These are phyloP conservation scores for Ceyx melanurus DNA, from an alignment of 2,113 vertebrate species.

Conservation along the genomic window DNA sequence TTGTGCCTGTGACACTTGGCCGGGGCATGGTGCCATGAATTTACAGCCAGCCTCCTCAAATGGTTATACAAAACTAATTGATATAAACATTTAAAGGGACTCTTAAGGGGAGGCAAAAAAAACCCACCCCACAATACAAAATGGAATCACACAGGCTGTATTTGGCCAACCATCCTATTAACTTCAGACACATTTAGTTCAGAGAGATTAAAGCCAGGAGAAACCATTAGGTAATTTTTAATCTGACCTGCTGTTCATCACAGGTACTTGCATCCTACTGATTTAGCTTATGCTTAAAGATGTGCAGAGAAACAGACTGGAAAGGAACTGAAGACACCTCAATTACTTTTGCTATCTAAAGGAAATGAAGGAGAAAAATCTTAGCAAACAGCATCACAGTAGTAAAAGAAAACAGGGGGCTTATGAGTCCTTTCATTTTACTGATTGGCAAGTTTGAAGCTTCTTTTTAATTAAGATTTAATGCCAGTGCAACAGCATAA, in stretches of 20 bases:
- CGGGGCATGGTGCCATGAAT: neutral
- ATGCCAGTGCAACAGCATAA: neutral
- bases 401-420: neutral
- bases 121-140: neutral
- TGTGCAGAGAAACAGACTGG: neutral
- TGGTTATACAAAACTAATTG: neutral
- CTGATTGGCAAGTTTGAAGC: neutral
- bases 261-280: neutral
- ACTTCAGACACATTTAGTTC: slow-evolving; percentile 1
- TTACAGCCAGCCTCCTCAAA: neutral
- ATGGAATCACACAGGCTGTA: neutral
- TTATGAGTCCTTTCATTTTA: neutral
- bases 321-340: neutral
- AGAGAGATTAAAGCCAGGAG: slow-evolving; percentile 27
- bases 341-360: neutral
- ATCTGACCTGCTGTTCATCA: slow-evolving; percentile 5
- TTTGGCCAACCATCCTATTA: slow-evolving; percentile 41
- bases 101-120: neutral
- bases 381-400: neutral
- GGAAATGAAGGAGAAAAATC: neutral
- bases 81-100: neutral
- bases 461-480: slow-evolving; percentile 49
- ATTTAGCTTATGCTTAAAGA: neutral
- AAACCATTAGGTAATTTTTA: slow-evolving; percentile 34
- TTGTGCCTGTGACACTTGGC: neutral